Percentiles rank a stretch among this genome's conserved stretches.
Evolutionary conservation across 1,140 invertebrate genomes (phyloP).

Genomic region (Heliconius eleuchia): DNA sequence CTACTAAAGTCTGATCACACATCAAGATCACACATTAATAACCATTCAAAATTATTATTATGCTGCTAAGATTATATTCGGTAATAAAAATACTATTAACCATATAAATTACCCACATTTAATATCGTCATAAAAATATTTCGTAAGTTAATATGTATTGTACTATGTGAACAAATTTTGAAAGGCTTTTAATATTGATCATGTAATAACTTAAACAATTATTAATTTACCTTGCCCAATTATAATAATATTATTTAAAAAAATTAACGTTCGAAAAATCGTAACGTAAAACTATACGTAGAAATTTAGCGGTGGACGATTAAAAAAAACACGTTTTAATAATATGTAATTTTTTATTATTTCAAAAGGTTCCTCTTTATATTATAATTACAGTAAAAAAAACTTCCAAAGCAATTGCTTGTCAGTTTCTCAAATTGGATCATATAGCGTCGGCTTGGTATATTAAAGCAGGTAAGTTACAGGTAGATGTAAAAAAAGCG

Average conservation of each 20-base stretch:
- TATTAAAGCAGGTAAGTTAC: not conserved
- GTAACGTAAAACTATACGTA: no score
- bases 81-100: conserved; percentile 9
- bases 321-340: no score
- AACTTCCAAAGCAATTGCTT: not conserved
- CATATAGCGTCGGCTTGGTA: not conserved
- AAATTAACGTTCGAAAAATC: no score
- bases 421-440: not conserved
- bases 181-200: not conserved
- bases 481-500: conserved; percentile 13
- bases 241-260: no score
- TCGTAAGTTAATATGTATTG: not conserved
- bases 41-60: conserved; percentile 7
- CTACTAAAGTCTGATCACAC: not conserved
- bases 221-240: no score
- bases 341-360: not conserved
- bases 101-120: not conserved
- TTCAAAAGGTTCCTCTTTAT: not conserved
- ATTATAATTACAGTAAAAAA: not conserved
- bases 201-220: no score
- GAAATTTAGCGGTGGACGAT: no score
- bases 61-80: not conserved
- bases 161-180: not conserved
- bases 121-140: not conserved
- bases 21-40: not conserved